phyloP scores from a whole-genome alignment of 2,797 vertebrate species.

The Enteromius radiatus region DNA sequence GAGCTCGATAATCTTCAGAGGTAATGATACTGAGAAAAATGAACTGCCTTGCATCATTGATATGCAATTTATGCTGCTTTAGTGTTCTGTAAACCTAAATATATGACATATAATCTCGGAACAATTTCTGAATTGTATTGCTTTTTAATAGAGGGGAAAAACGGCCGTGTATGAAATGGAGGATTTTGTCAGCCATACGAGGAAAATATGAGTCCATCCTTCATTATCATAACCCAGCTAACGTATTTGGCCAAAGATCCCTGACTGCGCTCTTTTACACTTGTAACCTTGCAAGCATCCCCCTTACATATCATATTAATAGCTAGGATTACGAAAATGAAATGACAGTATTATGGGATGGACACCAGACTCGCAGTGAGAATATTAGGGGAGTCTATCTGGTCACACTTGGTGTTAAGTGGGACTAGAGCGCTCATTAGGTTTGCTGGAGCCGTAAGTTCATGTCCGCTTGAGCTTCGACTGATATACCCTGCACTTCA shows the following conservation, averaged over 20 bases:
- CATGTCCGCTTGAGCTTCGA: conserved; percentile 68
- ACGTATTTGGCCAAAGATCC: conserved; percentile 53
- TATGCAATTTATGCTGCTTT: conserved; percentile 52
- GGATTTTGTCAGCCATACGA: conserved; percentile 29
- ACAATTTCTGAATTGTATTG: conserved; percentile 52
- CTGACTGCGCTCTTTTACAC: conserved; percentile 64
- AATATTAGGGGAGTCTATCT: conserved; percentile 78
- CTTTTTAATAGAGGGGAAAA: conserved; percentile 20
- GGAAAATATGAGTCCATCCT: conserved; percentile 38
- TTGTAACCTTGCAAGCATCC: conserved; percentile 70
- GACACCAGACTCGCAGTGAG: conserved; percentile 74
- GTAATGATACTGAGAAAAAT: conserved; percentile 57
- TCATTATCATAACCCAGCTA: conserved; percentile 42
- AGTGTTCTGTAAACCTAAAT: conserved; percentile 52
- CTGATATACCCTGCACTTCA: conserved; percentile 71
- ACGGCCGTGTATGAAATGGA: conserved; percentile 12
- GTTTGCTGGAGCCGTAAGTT: conserved; percentile 76
- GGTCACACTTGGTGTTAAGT: conserved; percentile 80
- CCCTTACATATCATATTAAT: conserved; percentile 78
- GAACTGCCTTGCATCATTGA: conserved; percentile 53
- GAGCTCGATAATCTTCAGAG: conserved; percentile 57
- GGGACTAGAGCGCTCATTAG: conserved; percentile 78
- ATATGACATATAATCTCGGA: conserved; percentile 48
- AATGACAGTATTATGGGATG: conserved; percentile 79
- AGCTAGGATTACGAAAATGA: conserved; percentile 80